Evolutionary conservation across 2,888 invertebrate genomes (phyloP), one percentile per base, ranked within the genome.

Genomic region (Brachypalpus laphriformis): DNA sequence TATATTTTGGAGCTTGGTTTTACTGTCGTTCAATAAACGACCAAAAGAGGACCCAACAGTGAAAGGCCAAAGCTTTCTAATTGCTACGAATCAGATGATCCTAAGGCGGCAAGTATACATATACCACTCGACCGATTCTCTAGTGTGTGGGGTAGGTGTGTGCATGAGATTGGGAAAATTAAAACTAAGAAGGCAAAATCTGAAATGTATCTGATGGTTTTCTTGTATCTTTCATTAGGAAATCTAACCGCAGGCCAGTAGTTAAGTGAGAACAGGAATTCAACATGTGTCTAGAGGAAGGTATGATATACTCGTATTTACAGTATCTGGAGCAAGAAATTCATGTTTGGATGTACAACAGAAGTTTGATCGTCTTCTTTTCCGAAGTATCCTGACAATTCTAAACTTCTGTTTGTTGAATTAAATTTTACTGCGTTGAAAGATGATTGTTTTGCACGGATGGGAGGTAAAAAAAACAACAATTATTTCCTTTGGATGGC

Each of bases 51-150:
- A 71, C 28, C 22, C 14, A n/a, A 9, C 59, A 40, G 28, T 54
- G 72, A 77, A 61, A 63, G 57, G 37, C 51, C 56, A 68, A 68
- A 56, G 49, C 22, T 40, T 70, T 63, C 70, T 80, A 80, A 85
- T 85, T 85, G 83, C 59, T 54, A 28, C 40, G 70, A 49, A 74
- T 80, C 57, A 61, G 68, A 63, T 68, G 45, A 61, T 28, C 63
- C 59, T 37, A 11, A 20, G 34, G 65, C 37, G 20, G 3, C 11
- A 8, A 16, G 14, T 57, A 22, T 22, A 16, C 9, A 9, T 9
- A 20, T 3, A n/a, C 16, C 31, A 31, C 31, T 25, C 25, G 25
- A 25, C 11, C n/a, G 9, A 3, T 7, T n/a, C 18, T n/a, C n/a
- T n/a, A n/a, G n/a, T n/a, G 4, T 54, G 74, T 34, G 45, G 7